Base-by-base conservation (phyloP, 2,888 invertebrate genomes). In the Hypena proboscidalis region DNA sequence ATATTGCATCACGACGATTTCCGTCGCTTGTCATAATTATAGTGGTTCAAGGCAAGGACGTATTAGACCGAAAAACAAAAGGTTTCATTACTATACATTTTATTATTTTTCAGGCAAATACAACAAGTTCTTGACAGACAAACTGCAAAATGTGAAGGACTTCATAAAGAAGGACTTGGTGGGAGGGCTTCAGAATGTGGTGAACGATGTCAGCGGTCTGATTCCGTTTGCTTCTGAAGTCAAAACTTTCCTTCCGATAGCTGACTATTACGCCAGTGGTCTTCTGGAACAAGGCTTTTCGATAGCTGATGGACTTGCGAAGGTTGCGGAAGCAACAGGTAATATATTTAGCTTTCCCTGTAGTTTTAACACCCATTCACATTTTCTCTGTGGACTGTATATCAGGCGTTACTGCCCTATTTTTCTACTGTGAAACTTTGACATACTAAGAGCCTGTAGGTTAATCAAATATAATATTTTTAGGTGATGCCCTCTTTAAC, bases 401-500 rank as follows among this genome's bases (percentile, higher is more conserved):
- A n/a, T n/a, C n/a, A n/a, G n/a, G n/a, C n/a, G n/a, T n/a, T n/a
- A n/a, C n/a, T n/a, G n/a, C n/a, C n/a, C n/a, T n/a, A n/a, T n/a
- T n/a, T n/a, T n/a, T n/a, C n/a, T n/a, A n/a, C n/a, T n/a, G n/a
- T n/a, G n/a, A n/a, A n/a, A n/a, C n/a, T n/a, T n/a, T n/a, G n/a
- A n/a, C n/a, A n/a, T n/a, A 13, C 8, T 17, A 17, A n/a, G 14
- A 9, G n/a, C 1, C n/a, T 9, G 1, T 3, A 8, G 4, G n/a
- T 2, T 9, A 10, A 25, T 7, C 6, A 25, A 4, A 14, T 5
- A 14, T 17, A n/a, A 4, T 5, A 1, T 15, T 15, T 27, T 33
- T 22, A 92, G 95, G 93, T 13, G 96, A 96, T 71, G 95, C 95
- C 0, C 74, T 96, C 9, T 96, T 95, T 70, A 96, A 95, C 71